Conservation (phyloP, 2,113 vertebrate species). For the Campylomormyrus tamandua region DNA sequence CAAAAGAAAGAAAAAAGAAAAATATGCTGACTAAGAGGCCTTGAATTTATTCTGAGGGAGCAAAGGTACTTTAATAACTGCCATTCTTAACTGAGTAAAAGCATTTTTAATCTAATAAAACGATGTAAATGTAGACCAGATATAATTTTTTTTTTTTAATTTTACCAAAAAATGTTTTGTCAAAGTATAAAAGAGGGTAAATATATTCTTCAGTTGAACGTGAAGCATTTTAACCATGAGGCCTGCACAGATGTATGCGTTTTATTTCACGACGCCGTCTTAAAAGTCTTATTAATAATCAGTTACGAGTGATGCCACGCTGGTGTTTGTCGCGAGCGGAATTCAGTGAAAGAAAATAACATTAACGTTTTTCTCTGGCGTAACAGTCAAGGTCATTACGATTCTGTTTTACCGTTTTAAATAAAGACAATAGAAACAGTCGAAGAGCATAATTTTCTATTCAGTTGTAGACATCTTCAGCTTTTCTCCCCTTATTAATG, state of each 20-base stretch:
- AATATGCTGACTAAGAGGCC: constrained; percentile 70
- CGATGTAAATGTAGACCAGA: constrained; percentile 54
- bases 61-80: constrained; percentile 69
- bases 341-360: constrained; percentile 34
- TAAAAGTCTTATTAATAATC: constrained; percentile 9
- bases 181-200: constrained; percentile 37
- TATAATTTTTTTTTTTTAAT: constrained; percentile 47
- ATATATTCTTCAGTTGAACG: constrained; percentile 50
- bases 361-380: constrained; percentile 45
- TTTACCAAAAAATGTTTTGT: constrained; percentile 42
- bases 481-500: neutral
- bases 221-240: constrained; percentile 49
- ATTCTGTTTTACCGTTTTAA: constrained; percentile 36
- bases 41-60: constrained; percentile 68
- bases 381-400: constrained; percentile 53
- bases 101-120: constrained; percentile 56
- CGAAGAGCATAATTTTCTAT: neutral
- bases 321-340: constrained; percentile 39
- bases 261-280: constrained; percentile 43
- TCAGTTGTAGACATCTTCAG: neutral
- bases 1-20: constrained; percentile 60
- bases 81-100: constrained; percentile 64
- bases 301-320: neutral
- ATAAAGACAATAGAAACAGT: constrained; percentile 17
- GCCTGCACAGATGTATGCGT: constrained; percentile 47